Evolutionary conservation across 2,888 invertebrate genomes (phyloP), one percentile per base, ranked within the genome.

Genomic region (Parnassius glacialis): DNA sequence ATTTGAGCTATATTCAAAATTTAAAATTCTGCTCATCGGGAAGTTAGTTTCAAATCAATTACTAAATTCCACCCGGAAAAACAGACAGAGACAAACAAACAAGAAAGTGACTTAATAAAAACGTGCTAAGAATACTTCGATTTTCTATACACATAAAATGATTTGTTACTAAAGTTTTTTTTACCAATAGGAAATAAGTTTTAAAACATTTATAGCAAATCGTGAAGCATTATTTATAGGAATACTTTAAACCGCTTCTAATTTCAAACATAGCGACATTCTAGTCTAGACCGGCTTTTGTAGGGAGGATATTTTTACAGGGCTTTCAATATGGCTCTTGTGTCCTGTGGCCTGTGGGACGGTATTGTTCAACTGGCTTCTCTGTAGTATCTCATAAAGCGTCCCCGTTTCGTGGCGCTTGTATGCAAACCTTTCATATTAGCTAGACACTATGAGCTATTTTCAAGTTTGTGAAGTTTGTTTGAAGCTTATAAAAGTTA

Each of bases 281-380:
- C 76, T 76, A 75, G 84, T 81, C 84, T 80, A 81, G 79, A 74
- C 77, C 68, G 64, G 67, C 79, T 77, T 79, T 85, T 85, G 80
- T 81, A 67, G 65, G 67, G 20, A 50, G 64, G 67, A 72, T 73
- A 80, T 83, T 82, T 83, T 81, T 78, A 75, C 79, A 79, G 75
- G 74, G 76, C 75, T 79, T 76, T 82, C 78, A 80, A 81, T 81
- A 79, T 72, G 61, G 67, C 64, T 67, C 64, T 69, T 71, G 70
- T 71, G 76, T 84, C 81, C 82, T 79, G 16, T 16, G 16, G 16
- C 81, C 82, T 79, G 16, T 16, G 16, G 16, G 76, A 76, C 62
- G 62, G 74, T 70, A 85, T 88, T 87, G 87, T 87, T 82, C 78
- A 59, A 42, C 47, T 47, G 53, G 54, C 52, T 42, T 64, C 56